A percentile compares a stretch with the other conserved stretches of the same genome.
Evolutionary conservation across 2,888 invertebrate genomes (phyloP).

Genomic region (Zhuqinia jingwanae): DNA sequence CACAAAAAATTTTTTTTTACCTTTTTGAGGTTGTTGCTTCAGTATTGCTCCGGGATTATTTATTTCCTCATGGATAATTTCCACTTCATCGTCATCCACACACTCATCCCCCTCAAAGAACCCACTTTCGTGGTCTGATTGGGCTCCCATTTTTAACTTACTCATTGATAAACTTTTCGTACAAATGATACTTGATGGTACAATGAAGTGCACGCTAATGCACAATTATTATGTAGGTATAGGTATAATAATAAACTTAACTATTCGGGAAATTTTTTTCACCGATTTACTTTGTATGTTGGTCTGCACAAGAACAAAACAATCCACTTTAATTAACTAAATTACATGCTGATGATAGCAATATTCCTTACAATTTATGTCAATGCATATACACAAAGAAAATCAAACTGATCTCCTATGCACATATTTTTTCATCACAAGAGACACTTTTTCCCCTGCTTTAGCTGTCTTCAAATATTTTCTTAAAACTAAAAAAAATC

Average conservation of each 20-base stretch:
- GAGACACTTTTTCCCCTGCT: slow-evolving; percentile 14
- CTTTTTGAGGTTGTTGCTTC: slow-evolving; percentile 44
- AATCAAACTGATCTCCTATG: not conserved
- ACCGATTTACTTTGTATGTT: not conserved
- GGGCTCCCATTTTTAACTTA: slow-evolving; percentile 83
- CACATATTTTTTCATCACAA: slow-evolving; percentile 28
- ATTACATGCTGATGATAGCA: too few relatives aligned
- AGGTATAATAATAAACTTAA: too few relatives aligned
- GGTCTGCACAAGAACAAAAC: not conserved
- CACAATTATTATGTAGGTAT: not conserved
- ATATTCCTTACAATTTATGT: too few relatives aligned
- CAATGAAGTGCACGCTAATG: not conserved
- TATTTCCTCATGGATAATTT: slow-evolving; percentile 79
- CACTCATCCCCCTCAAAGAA: slow-evolving; percentile 90
- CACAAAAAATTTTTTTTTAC: slow-evolving; percentile 32
- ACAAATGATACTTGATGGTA: slow-evolving; percentile 1
- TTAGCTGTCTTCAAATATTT: not conserved
- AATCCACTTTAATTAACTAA: too few relatives aligned
- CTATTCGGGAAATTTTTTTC: too few relatives aligned
- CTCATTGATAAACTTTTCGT: slow-evolving; percentile 58
- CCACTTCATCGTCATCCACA: slow-evolving; percentile 82
- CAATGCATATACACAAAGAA: too few relatives aligned
- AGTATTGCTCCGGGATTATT: slow-evolving; percentile 75
- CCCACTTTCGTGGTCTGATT: slow-evolving; percentile 90
- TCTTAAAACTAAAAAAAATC: slow-evolving; percentile 8